Percentiles rank a stretch among this genome's conserved stretches.
Conservation (phyloP, 2,888 invertebrate genomes). For the Stramonita haemastoma region DNA sequence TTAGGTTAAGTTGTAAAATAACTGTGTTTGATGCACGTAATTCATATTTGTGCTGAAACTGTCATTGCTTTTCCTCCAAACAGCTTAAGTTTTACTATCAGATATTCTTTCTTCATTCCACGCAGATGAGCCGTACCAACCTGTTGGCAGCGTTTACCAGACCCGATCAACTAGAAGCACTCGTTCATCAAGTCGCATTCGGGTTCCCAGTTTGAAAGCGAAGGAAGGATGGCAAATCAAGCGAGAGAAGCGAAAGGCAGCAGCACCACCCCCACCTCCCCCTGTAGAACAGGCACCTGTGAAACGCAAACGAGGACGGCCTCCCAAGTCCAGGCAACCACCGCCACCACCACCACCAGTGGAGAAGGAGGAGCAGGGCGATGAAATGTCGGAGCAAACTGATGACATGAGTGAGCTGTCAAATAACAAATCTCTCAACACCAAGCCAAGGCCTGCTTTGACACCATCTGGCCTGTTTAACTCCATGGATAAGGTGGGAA, state of each 20-base stretch:
- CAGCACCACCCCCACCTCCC: constrained; percentile 6
- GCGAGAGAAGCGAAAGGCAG: constrained; percentile 5
- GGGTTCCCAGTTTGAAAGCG: constrained; percentile 34
- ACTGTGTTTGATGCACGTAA: no score
- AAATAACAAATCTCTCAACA: background rate
- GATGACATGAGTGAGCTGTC: background rate
- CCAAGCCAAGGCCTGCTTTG: background rate
- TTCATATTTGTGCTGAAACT: no score
- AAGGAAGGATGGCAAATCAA: constrained; percentile 19
- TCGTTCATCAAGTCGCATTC: constrained; percentile 34
- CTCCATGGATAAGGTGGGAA: constrained; percentile 28
- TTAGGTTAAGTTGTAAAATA: no score
- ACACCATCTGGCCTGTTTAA: constrained; percentile 35
- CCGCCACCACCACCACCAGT: background rate
- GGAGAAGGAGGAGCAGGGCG: background rate
- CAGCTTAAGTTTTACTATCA: no score
- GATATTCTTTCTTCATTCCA: background rate
- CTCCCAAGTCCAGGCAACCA: constrained; percentile 19
- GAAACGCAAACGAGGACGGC: constrained; percentile 37
- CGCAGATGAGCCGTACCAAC: constrained; percentile 32
- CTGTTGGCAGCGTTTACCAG: background rate
- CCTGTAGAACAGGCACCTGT: background rate
- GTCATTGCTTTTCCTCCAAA: no score
- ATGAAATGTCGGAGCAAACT: background rate
- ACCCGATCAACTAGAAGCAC: background rate